Conservation (phyloP, 2,797 vertebrate species). For the Stomatorhinus walkeri region DNA sequence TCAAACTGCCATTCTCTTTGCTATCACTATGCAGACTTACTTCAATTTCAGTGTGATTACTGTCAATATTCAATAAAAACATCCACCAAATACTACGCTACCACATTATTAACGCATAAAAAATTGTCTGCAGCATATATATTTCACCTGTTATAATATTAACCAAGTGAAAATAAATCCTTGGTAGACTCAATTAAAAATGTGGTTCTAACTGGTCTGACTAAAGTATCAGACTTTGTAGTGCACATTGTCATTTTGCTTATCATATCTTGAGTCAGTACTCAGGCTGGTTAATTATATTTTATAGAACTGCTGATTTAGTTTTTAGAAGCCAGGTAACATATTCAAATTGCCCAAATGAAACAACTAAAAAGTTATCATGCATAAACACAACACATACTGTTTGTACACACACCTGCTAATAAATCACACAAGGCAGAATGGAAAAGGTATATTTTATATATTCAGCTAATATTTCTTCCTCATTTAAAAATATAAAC, state of each 20-base stretch:
- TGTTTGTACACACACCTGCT: not conserved
- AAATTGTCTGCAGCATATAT: not conserved
- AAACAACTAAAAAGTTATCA: not conserved
- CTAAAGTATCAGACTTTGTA: not conserved
- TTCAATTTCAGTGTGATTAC: not conserved
- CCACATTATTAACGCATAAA: not conserved
- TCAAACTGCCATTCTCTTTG: not conserved
- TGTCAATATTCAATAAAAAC: not conserved
- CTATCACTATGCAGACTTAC: not conserved
- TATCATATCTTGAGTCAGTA: not conserved
- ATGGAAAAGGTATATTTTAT: constrained; percentile 9
- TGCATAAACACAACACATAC: not conserved
- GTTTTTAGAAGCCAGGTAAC: not conserved
- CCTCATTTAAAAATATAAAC: constrained; percentile 12
- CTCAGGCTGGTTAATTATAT: not conserved
- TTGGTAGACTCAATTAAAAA: not conserved
- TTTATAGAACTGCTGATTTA: not conserved
- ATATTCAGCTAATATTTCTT: not conserved
- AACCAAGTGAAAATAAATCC: not conserved
- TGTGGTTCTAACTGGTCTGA: not conserved
- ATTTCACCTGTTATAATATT: not conserved
- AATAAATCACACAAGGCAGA: not conserved
- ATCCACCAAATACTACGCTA: not conserved
- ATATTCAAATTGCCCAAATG: not conserved
- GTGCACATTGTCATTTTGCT: not conserved